These are phyloP conservation scores for Leucopsar rothschildi DNA, from an alignment of 2,113 vertebrate species.

Conservation along the genomic window DNA sequence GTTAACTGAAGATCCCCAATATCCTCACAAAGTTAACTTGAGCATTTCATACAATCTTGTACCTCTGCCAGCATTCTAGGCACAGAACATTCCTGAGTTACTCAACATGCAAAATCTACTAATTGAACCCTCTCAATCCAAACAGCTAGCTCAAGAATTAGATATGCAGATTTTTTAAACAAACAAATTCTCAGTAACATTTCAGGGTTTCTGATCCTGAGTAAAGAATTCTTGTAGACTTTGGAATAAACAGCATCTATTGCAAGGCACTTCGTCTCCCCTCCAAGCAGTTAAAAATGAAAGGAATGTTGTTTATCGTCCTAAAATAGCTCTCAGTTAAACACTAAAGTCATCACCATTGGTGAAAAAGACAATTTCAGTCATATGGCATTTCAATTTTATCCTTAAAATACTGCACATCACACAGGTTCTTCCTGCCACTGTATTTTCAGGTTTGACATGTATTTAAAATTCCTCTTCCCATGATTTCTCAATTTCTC, in stretches of 20 bases:
- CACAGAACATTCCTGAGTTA: background rate
- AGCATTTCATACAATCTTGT: background rate
- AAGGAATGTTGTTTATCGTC: constrained; percentile 45
- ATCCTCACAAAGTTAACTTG: background rate
- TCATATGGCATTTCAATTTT: background rate
- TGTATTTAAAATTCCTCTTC: background rate
- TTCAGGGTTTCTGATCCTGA: background rate
- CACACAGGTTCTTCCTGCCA: background rate
- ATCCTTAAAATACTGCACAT: background rate
- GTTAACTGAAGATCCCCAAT: background rate
- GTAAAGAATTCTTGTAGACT: background rate
- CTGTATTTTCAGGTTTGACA: background rate
- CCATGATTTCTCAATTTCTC: constrained; percentile 33
- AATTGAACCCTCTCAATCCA: background rate
- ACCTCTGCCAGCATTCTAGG: background rate
- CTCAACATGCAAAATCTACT: background rate
- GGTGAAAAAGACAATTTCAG: background rate
- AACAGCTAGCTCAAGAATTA: background rate
- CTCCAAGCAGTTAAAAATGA: constrained; percentile 17
- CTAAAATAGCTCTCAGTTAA: constrained; percentile 28
- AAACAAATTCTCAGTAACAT: background rate
- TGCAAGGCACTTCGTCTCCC: background rate
- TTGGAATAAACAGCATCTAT: background rate
- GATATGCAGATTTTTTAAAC: background rate
- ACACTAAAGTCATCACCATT: background rate